phyloP scores from a whole-genome alignment of 2,113 vertebrate species.

The Zeus faber region DNA sequence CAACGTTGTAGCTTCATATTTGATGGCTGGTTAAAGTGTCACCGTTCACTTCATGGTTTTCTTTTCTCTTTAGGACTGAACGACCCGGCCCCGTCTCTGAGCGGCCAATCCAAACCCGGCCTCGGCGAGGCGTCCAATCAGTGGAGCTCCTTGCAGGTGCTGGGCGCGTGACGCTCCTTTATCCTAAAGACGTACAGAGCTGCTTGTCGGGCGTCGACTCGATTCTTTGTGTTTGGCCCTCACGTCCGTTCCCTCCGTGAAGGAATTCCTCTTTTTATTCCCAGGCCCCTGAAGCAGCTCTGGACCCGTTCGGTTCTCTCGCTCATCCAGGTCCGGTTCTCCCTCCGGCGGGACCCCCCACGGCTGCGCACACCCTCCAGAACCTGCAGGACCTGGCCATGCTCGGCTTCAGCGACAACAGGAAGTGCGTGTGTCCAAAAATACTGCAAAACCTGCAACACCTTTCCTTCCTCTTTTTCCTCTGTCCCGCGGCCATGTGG shows the following conservation, averaged over 20 bases:
- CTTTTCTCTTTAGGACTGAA: constrained; percentile 84
- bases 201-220: not conserved
- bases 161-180: too few species aligned
- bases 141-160: constrained; percentile 86
- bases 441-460: not conserved
- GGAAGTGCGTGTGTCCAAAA: constrained; percentile 52
- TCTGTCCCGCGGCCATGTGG: too few species aligned
- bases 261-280: too few species aligned
- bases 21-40: too few species aligned
- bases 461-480: not conserved
- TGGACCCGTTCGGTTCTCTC: constrained; percentile 78
- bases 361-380: constrained; percentile 49
- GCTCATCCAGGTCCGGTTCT: constrained; percentile 45
- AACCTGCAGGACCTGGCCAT: constrained; percentile 72
- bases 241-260: too few species aligned
- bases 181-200: too few species aligned
- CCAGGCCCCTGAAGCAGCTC: constrained; percentile 64
- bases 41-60: too few species aligned
- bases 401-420: constrained; percentile 67
- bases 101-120: constrained; percentile 62
- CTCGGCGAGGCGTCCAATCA: constrained; percentile 70
- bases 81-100: constrained; percentile 73
- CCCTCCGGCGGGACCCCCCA: constrained; percentile 30
- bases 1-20: too few species aligned
- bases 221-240: not conserved